Evolutionary conservation across 2,113 vertebrate species (phyloP), one percentile per base, ranked within the genome.

Genomic region (Cyprinus carpio): DNA sequence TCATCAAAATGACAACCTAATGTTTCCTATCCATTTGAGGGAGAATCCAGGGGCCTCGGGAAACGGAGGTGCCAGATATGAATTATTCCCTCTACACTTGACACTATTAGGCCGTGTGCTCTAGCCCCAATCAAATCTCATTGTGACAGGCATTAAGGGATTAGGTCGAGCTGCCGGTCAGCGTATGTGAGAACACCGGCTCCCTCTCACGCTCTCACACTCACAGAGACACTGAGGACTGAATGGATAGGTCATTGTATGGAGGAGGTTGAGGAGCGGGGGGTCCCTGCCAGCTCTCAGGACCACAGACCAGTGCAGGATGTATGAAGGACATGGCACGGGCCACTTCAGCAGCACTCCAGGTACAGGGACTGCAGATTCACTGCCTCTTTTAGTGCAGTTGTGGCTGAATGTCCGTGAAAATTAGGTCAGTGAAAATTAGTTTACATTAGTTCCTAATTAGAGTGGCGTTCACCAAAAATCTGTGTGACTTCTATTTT

Each of bases 121-220:
- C 91, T 93, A 91, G 92, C 91, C 93, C 91, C 94, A 95, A 96
- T 94, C 93, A 97, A 98, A 98, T 97, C 97, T 97, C 97, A 97
- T 95, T 97, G 96, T 98, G 97, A 97, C 96, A 94, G 94, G 97
- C 93, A 97, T 98, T 98, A 98, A 95, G 91, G 92, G 87, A 88
- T 88, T 88, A 88, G 60, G 62, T 54, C 43, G 64, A 54, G 75
- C 62, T 79, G 67, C 58, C 15, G 31, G 77, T 91, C 88, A 90
- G 89, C 84, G 90, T 90, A 90, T 69, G 80, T 84, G 89, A 91
- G 90, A 84, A 83, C 64, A 60, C 64, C 37, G 40, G 51, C 81
- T 46, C 86, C 58, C 56, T 34, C 81, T 51, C 62, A 82, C 40
- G n/a, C 29, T 58, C 62, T 76, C 25, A 43, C 46, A 46, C 83